These are phyloP conservation scores for Phlogophora meticulosa DNA, from an alignment of 2,888 invertebrate species.

Conservation along the genomic window DNA sequence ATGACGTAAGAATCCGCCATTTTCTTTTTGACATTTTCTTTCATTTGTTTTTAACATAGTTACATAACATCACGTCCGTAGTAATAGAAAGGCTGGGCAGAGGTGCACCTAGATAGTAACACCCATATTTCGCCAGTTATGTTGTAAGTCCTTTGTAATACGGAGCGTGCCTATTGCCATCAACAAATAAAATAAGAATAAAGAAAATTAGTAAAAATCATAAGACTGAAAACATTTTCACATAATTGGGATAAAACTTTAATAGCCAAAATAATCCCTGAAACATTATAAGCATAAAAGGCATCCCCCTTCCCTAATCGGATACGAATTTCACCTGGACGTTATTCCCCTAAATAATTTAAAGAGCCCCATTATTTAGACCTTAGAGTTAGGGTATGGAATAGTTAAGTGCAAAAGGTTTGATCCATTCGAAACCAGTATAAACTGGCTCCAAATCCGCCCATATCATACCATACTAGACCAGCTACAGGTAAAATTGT, in stretches of 20 bases:
- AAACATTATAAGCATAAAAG: constrained; percentile 1
- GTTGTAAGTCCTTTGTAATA: no score
- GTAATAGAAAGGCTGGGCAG: no score
- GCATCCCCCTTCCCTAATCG: constrained; percentile 22
- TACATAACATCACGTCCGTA: no score
- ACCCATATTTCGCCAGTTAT: no score
- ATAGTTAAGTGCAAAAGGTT: background rate
- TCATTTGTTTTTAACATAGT: background rate
- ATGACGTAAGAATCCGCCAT: constrained; percentile 29
- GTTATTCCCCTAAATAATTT: constrained; percentile 33
- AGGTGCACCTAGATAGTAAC: no score
- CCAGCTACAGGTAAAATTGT: no score
- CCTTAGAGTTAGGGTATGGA: background rate
- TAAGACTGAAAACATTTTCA: no score
- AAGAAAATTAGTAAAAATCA: no score
- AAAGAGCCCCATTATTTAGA: constrained; percentile 30
- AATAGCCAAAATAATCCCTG: background rate
- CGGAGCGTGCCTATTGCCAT: no score
- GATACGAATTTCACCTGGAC: constrained; percentile 37
- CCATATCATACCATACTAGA: no score
- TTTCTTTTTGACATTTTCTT: background rate
- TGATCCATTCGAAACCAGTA: background rate
- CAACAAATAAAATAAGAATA: no score
- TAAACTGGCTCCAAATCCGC: background rate
- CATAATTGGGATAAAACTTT: no score